Percentiles rank a stretch among this genome's conserved stretches.
Conservation (phyloP, 2,888 invertebrate genomes). For the Caenorhabditis sulstoni region DNA sequence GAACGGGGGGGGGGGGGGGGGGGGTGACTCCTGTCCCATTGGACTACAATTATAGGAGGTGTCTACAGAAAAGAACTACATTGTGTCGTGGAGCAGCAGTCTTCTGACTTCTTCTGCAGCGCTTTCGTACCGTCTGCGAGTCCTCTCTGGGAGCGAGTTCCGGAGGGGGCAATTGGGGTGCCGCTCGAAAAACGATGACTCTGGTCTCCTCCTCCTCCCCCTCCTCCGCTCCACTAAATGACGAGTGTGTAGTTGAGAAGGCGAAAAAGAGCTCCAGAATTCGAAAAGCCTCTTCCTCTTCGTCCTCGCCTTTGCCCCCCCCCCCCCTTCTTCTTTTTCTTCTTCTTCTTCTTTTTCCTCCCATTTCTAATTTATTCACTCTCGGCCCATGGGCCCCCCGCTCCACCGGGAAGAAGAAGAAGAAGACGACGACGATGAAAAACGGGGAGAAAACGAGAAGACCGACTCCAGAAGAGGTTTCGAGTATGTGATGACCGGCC, state of each 20-base stretch:
- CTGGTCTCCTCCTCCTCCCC: conserved; percentile 13
- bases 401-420: background rate
- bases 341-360: conserved; percentile 23
- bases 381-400: conserved; percentile 27
- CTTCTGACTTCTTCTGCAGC: too few relatives aligned
- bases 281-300: conserved; percentile 26
- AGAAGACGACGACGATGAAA: background rate
- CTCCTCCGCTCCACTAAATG: conserved; percentile 26
- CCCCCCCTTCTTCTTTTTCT: conserved; percentile 19
- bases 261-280: conserved; percentile 58
- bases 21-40: background rate
- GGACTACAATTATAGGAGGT: background rate
- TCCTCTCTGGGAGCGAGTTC: too few relatives aligned
- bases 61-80: too few relatives aligned
- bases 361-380: conserved; percentile 57
- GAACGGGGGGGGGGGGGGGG: too few relatives aligned
- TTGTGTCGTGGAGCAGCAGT: too few relatives aligned
- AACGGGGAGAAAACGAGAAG: background rate
- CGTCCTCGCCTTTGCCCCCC: conserved; percentile 23
- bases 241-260: conserved; percentile 55
- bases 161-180: conserved; percentile 13
- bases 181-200: conserved; percentile 38
- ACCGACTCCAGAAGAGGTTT: conserved; percentile 17
- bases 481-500: conserved; percentile 22
- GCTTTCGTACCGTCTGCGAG: too few relatives aligned